Evolutionary conservation across 2,113 vertebrate genomes (phyloP).

Genomic region (Forbesichthys agassizii): DNA sequence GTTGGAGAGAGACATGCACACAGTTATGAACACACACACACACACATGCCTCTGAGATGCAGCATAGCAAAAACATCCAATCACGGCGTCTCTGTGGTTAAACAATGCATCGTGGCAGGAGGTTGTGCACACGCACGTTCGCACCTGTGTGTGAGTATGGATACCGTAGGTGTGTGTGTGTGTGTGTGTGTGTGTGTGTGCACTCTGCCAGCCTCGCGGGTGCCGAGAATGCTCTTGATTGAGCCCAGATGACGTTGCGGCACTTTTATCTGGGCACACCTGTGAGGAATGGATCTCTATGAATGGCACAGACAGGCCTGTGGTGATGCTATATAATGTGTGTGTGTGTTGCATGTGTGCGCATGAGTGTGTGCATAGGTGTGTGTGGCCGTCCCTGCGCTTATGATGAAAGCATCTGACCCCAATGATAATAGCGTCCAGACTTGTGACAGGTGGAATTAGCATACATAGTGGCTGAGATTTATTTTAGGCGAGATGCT

Average conservation of each 20-base stretch:
- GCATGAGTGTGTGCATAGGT: neutral
- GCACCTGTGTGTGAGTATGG: neutral
- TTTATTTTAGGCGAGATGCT: slow-evolving; percentile 32
- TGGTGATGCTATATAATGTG: slow-evolving; percentile 35
- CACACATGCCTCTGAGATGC: neutral
- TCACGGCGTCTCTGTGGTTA: neutral
- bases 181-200: slow-evolving; percentile 16
- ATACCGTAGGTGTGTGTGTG: slow-evolving; percentile 3
- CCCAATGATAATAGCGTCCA: slow-evolving; percentile 54
- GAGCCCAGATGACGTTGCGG: slow-evolving; percentile 30
- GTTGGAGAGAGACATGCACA: slow-evolving; percentile 1
- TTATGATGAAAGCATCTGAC: slow-evolving; percentile 46
- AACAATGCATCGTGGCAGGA: neutral
- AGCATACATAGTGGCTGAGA: slow-evolving; percentile 65
- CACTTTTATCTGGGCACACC: slow-evolving; percentile 52
- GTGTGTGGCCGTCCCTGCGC: neutral
- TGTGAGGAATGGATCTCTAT: slow-evolving; percentile 34
- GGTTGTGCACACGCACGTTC: slow-evolving; percentile 5
- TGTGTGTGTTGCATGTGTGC: neutral
- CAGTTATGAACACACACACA: neutral
- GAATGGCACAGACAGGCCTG: slow-evolving; percentile 36
- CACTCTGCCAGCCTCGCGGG: neutral
- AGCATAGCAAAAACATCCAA: neutral
- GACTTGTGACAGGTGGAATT: slow-evolving; percentile 59
- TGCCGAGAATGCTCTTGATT: slow-evolving; percentile 27